These are phyloP conservation scores for Galagoides demidoff DNA, from an alignment of 2,797 vertebrate genomes.

Conservation along the genomic window DNA sequence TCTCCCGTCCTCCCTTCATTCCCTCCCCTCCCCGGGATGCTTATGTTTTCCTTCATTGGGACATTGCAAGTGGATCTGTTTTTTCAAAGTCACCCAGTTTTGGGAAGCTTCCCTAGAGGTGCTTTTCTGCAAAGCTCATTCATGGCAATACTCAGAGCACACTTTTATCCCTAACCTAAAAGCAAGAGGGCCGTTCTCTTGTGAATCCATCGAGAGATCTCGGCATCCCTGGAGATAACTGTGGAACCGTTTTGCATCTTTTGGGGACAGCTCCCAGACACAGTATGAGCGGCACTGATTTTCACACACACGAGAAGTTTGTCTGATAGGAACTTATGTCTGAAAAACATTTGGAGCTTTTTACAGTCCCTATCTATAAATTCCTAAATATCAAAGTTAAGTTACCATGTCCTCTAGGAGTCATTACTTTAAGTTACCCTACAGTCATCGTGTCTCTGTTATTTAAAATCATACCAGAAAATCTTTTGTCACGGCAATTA, in stretches of 20 bases:
- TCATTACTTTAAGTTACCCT: not conserved
- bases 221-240: not conserved
- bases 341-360: not conserved
- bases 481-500: not conserved
- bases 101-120: not conserved
- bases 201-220: not conserved
- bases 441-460: not conserved
- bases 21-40: no score
- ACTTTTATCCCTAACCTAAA: not conserved
- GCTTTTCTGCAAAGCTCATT: not conserved
- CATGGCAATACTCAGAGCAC: not conserved
- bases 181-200: not conserved
- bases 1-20: accelerated
- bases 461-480: not conserved
- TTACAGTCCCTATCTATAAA: not conserved
- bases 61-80: not conserved
- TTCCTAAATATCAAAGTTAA: not conserved
- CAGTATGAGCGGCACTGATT: not conserved
- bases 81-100: not conserved
- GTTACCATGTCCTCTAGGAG: not conserved
- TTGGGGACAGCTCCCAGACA: not conserved
- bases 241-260: not conserved
- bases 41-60: not conserved
- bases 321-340: not conserved
- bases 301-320: not conserved